Percentiles rank a stretch among this genome's conserved stretches.
Evolutionary conservation across 1,140 invertebrate genomes (phyloP).

Genomic region (Drosophila tsacasi): DNA sequence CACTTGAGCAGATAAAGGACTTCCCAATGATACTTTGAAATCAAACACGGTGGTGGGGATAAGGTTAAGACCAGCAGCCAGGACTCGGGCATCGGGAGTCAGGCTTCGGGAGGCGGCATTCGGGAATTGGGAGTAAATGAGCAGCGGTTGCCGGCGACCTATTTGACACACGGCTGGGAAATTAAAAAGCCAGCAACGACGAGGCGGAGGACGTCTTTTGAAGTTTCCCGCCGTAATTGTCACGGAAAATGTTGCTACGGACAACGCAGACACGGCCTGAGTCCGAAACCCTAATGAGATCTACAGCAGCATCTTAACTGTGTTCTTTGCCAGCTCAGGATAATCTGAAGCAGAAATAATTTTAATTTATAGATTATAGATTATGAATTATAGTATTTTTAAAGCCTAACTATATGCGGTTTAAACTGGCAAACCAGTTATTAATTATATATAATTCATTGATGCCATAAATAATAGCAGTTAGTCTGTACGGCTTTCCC

Average conservation of each 20-base stretch:
- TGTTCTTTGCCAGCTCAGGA: neutral
- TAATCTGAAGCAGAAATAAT: neutral
- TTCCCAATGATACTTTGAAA: conserved; percentile 80
- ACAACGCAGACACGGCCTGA: conserved; percentile 15
- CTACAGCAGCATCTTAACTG: neutral
- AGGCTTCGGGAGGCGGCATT: neutral
- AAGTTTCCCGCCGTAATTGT: conserved; percentile 49
- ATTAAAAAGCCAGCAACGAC: conserved; percentile 62
- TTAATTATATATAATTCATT: too few species aligned
- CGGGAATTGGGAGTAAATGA: conserved; percentile 46
- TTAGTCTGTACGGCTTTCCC: too few species aligned
- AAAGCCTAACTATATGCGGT: too few species aligned
- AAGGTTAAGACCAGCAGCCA: conserved; percentile 3
- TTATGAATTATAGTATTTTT: neutral
- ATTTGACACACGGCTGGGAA: conserved; percentile 68
- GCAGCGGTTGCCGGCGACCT: conserved; percentile 52
- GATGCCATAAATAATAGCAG: too few species aligned
- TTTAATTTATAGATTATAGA: neutral
- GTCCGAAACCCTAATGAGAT: conserved; percentile 4
- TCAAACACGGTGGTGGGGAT: conserved; percentile 65
- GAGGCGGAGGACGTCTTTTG: conserved; percentile 15
- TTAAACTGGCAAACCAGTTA: too few species aligned
- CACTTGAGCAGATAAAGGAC: conserved; percentile 58
- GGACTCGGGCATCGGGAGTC: neutral
- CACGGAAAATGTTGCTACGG: conserved; percentile 41